These are phyloP conservation scores for Macrotis lagotis DNA, from an alignment of 2,113 vertebrate genomes.

Conservation along the genomic window DNA sequence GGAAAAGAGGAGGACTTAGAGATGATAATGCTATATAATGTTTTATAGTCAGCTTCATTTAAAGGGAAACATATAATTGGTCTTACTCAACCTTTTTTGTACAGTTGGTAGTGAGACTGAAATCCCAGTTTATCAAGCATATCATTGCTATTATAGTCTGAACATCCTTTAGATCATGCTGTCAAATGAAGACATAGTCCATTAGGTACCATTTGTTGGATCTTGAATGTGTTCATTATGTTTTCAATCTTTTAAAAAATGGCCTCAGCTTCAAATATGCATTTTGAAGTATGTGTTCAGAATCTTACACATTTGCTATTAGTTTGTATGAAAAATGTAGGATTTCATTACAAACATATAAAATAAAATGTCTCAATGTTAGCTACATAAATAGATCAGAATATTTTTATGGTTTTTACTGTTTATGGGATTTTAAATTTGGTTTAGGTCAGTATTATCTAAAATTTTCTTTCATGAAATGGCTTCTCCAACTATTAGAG, in stretches of 20 bases:
- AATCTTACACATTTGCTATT: background rate
- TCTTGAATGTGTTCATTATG: background rate
- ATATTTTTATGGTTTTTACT: background rate
- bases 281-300: background rate
- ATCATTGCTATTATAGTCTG: background rate
- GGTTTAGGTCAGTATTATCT: background rate
- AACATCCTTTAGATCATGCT: slow-evolving; percentile 4
- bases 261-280: background rate
- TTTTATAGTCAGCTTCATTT: background rate
- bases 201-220: background rate
- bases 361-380: background rate
- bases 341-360: background rate
- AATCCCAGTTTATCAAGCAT: background rate
- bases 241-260: slow-evolving; percentile 18
- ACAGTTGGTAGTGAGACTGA: background rate
- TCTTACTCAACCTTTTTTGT: background rate
- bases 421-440: background rate
- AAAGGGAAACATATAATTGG: background rate
- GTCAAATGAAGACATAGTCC: slow-evolving; percentile 12
- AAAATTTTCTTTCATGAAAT: background rate
- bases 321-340: background rate
- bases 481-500: background rate
- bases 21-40: background rate
- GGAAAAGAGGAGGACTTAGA: background rate
- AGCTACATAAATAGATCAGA: background rate